Conservation (phyloP, 2,113 vertebrate species). For the Lethenteron reissneri region DNA sequence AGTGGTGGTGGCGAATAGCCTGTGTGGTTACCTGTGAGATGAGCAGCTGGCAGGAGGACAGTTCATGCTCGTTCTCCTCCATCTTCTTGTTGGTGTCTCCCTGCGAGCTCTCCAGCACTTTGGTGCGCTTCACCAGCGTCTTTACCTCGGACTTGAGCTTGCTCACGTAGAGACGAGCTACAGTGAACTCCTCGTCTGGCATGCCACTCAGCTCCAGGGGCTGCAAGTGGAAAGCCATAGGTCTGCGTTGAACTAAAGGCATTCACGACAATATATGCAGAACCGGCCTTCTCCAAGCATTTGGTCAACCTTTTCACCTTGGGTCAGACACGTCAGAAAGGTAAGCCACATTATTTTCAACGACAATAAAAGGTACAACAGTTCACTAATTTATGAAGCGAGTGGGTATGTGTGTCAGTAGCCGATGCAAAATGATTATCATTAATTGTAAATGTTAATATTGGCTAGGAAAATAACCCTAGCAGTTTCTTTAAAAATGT, state of each 20-base stretch:
- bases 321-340: too few relatives aligned
- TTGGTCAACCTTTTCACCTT: too few relatives aligned
- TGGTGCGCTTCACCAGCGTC: conserved; percentile 58
- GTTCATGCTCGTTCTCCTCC: conserved; percentile 59
- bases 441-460: too few relatives aligned
- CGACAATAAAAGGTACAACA: too few relatives aligned
- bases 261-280: too few relatives aligned
- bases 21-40: conserved; percentile 40
- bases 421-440: too few relatives aligned
- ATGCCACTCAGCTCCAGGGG: conserved; percentile 45
- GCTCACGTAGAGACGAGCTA: conserved; percentile 61
- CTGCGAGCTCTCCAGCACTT: conserved; percentile 57
- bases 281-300: too few relatives aligned
- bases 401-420: too few relatives aligned
- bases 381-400: too few relatives aligned
- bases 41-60: conserved; percentile 58
- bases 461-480: too few relatives aligned
- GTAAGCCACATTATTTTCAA: too few relatives aligned
- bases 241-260: neutral
- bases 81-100: conserved; percentile 56
- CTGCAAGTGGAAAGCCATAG: conserved; percentile 19
- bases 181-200: conserved; percentile 68
- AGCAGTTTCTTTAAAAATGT: too few relatives aligned
- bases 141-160: conserved; percentile 84
- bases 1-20: neutral